Evolutionary conservation across 37 sponge, comb jelly and placozoan species (phyloP).

Genomic region (Axinella damicornis): DNA sequence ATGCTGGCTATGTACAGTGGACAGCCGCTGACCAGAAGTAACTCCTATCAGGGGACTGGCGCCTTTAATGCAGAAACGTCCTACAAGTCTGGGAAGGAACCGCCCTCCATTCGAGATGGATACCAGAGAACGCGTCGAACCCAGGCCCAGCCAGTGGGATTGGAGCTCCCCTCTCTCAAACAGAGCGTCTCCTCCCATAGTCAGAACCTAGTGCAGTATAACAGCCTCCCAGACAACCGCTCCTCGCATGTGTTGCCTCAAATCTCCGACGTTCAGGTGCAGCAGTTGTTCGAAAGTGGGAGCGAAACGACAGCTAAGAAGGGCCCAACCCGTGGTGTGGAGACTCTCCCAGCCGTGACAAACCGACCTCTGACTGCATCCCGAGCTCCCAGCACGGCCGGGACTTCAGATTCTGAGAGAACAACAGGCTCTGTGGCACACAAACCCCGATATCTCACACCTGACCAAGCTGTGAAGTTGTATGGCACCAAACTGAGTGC

Average conservation of each 20-base stretch:
- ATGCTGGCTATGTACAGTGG: conserved; percentile 79
- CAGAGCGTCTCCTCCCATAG: background rate
- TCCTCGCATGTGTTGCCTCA: conserved; percentile 49
- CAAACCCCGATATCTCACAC: conserved; percentile 77
- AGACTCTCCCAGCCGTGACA: conserved; percentile 47
- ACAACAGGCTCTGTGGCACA: conserved; percentile 6
- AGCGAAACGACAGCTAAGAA: too few relatives aligned
- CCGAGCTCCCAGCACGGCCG: background rate
- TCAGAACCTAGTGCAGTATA: conserved; percentile 28
- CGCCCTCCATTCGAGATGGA: background rate
- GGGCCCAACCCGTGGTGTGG: background rate
- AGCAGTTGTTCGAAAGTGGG: conserved; percentile 73
- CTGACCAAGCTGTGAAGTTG: conserved; percentile 91
- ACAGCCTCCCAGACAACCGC: conserved; percentile 35
- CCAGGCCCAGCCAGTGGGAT: background rate
- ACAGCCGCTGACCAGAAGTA: conserved; percentile 73
- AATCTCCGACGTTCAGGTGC: conserved; percentile 79
- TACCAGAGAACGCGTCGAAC: background rate
- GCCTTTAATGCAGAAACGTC: conserved; percentile 1
- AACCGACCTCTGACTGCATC: conserved; percentile 67
- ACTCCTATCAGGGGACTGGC: conserved; percentile 65
- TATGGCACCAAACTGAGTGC: conserved; percentile 93
- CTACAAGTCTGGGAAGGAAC: background rate
- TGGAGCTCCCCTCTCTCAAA: conserved; percentile 63
- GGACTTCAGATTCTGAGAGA: conserved; percentile 32